These are phyloP conservation scores for Watsonalla binaria DNA, from an alignment of 2,888 invertebrate species.

Conservation along the genomic window DNA sequence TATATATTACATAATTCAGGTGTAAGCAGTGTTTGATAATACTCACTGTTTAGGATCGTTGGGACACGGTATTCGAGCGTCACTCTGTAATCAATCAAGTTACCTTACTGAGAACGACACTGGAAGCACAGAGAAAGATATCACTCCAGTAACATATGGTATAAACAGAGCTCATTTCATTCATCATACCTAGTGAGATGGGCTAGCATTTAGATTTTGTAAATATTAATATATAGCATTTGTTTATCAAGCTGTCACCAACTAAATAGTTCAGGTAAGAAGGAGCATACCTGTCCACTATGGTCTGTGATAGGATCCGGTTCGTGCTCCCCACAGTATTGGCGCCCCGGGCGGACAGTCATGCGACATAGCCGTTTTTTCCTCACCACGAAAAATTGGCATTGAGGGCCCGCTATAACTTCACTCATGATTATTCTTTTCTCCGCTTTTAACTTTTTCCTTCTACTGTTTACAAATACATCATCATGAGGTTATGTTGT, in stretches of 20 bases:
- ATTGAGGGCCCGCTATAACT: constrained; percentile 47
- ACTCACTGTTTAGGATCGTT: constrained; percentile 86
- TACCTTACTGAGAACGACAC: background rate
- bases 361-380: constrained; percentile 88
- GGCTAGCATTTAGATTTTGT: background rate
- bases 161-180: background rate
- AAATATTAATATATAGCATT: background rate
- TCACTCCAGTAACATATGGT: background rate
- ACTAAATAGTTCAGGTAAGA: too few relatives aligned
- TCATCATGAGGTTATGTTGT: background rate
- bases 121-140: background rate
- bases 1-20: background rate
- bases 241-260: too few relatives aligned
- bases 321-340: constrained; percentile 86
- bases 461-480: constrained; percentile 6
- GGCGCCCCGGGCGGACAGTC: constrained; percentile 82
- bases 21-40: too few relatives aligned
- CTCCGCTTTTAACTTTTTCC: background rate
- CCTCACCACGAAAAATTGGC: constrained; percentile 82
- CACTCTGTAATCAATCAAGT: constrained; percentile 39
- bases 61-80: constrained; percentile 82
- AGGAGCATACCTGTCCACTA: constrained; percentile 35
- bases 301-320: constrained; percentile 41
- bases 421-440: constrained; percentile 8
- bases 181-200: too few relatives aligned